Base-by-base conservation (phyloP, 2,797 vertebrate species). In the Emys orbicularis region DNA sequence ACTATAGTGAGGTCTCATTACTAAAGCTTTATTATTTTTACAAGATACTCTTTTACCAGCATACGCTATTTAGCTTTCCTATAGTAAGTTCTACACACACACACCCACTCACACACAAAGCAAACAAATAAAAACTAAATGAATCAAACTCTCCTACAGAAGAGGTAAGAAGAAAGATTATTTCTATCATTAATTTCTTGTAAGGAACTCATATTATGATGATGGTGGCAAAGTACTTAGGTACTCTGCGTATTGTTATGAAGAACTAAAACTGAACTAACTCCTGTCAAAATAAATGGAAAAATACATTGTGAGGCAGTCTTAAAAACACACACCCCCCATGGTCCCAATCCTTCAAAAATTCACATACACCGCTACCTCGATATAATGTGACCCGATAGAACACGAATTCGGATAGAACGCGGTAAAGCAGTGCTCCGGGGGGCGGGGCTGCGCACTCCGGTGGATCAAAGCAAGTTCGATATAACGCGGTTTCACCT, bases 71-170 rank as follows among this genome's bases (percentile, higher is more conserved):
- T 41, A n/a, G 37, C 11, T 82, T 41, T 9, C n/a, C 12, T 61
- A n/a, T 37, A 77, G 25, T 50, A 85, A 93, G 81, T 18, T 41
- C 2, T 4, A 76, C 8, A 37, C 9, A 59, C 21, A 53, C 86
- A 93, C 85, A 5, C 29, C 37, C 47, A n/a, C 74, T n/a, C 68
- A 81, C 83, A 79, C 47, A 90, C 97, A 96, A 98, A 98, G n/a
- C 65, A 72, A 72, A 23, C 59, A 61, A 61, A 59, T 5, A 68
- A 41, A 41, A 41, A 41, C 18, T 0, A 3, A 49, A 79, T 8
- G 8, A 65, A 27, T 52, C 68, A 54, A 49, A 57, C 31, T 37
- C 29, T 44, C 76, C 57, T 34, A 11, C 0, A 23, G 12, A 84
- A 19, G 2, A 72, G 56, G 3, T 37, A 49, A 10, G 15, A 59